Conservation (phyloP, 2,888 invertebrate genomes). For the Liopterus haemorrhoidalis region DNA sequence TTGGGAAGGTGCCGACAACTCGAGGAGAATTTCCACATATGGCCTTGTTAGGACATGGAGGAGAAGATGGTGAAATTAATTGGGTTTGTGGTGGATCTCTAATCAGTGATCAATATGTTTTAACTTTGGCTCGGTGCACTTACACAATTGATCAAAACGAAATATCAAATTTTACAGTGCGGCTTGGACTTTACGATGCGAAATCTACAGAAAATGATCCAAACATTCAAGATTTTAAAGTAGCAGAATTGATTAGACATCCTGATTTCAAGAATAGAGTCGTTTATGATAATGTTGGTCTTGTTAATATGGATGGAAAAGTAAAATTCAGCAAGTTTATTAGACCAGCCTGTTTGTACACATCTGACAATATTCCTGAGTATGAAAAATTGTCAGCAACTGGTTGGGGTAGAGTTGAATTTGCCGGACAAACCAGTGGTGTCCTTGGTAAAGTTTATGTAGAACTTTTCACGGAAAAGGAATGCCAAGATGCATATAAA, state of each 20-base stretch:
- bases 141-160: constrained; percentile 45
- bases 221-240: constrained; percentile 45
- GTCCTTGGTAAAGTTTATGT: no score
- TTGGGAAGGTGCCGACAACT: no score
- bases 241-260: constrained; percentile 48
- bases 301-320: constrained; percentile 48
- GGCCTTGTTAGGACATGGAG: no score
- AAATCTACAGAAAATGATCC: constrained; percentile 48
- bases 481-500: no score
- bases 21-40: no score
- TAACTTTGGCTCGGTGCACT: constrained; percentile 56
- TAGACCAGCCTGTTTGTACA: constrained; percentile 60
- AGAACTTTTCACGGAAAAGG: no score
- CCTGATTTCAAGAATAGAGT: constrained; percentile 51
- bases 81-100: constrained; percentile 53
- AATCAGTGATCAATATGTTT: constrained; percentile 49
- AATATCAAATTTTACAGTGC: constrained; percentile 48
- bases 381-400: constrained; percentile 52
- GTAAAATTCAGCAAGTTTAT: constrained; percentile 49
- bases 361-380: constrained; percentile 38
- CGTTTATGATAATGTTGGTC: constrained; percentile 62
- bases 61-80: constrained; percentile 34
- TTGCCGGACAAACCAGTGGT: no score
- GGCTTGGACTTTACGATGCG: constrained; percentile 56
- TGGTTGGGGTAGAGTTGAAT: constrained; percentile 58